Conservation (phyloP, 2,888 invertebrate species). For the Conomelus anceps region DNA sequence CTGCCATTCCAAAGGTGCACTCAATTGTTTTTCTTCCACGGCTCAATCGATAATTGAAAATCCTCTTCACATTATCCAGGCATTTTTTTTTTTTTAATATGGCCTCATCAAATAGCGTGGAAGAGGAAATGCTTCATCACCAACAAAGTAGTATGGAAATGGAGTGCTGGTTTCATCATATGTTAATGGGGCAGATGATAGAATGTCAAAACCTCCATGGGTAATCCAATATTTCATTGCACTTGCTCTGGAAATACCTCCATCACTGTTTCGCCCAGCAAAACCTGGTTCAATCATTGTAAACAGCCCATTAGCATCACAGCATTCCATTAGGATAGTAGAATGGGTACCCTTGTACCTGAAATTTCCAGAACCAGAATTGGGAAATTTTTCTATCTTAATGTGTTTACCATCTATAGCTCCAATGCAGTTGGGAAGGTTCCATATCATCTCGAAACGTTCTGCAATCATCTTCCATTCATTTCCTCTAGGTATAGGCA, state of each 20-base stretch:
- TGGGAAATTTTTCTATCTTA: slow-evolving; percentile 33
- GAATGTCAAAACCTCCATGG: slow-evolving; percentile 21
- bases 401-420: slow-evolving; percentile 37
- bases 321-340: slow-evolving; percentile 36
- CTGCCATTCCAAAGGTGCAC: too few relatives aligned
- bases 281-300: slow-evolving; percentile 36
- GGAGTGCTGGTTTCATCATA: slow-evolving; percentile 6
- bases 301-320: slow-evolving; percentile 38
- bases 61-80: slow-evolving; percentile 31
- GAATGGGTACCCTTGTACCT: slow-evolving; percentile 38
- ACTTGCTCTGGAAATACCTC: slow-evolving; percentile 34
- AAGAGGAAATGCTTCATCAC: slow-evolving; percentile 33
- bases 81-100: slow-evolving; percentile 30
- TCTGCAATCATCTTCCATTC: slow-evolving; percentile 34
- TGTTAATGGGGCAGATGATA: background rate
- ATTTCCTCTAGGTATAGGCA: slow-evolving; percentile 30
- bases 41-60: slow-evolving; percentile 33
- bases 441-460: slow-evolving; percentile 35
- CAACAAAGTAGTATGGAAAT: slow-evolving; percentile 31
- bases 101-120: slow-evolving; percentile 34
- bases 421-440: slow-evolving; percentile 35
- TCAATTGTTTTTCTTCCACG: slow-evolving; percentile 27
- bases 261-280: slow-evolving; percentile 38
- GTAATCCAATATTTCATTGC: slow-evolving; percentile 29
- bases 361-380: slow-evolving; percentile 27